phyloP scores from a whole-genome alignment of 2,113 vertebrate genomes.

The Pedetes capensis region DNA sequence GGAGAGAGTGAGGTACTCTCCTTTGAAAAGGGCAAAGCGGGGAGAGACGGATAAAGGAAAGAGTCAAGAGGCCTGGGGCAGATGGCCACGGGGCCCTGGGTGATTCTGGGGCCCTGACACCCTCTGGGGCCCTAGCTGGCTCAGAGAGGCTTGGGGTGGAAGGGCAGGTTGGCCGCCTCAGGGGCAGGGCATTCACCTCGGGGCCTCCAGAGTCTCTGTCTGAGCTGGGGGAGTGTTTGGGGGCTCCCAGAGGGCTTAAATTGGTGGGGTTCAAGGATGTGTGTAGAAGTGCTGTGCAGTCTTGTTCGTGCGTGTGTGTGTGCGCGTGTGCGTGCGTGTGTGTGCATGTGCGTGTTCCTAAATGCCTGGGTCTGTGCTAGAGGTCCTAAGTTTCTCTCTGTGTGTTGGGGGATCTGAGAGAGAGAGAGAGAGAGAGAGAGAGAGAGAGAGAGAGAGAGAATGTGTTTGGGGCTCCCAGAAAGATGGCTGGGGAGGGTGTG shows the following conservation, averaged over 20 bases:
- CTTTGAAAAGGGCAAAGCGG: not conserved
- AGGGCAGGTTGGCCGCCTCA: not conserved
- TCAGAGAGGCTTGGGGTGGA: not conserved
- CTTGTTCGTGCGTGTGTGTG: not conserved
- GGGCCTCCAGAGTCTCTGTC: not conserved
- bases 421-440: not conserved
- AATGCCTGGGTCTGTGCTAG: not conserved
- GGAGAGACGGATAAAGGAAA: not conserved
- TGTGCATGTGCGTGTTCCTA: not conserved
- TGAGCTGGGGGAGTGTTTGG: not conserved
- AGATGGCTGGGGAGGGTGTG: not conserved
- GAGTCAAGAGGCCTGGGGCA: not conserved
- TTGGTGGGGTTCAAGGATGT: not conserved
- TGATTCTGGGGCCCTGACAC: not conserved
- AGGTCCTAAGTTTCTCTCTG: not conserved
- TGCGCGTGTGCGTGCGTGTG: not conserved
- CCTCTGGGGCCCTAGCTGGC: accelerated
- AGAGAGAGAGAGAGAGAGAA: not conserved
- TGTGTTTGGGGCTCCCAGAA: not conserved
- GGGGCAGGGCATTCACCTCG: not conserved
- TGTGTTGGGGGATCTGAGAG: not conserved
- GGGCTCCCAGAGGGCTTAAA: not conserved
- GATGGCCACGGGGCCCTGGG: not conserved
- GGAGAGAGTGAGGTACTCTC: not conserved
- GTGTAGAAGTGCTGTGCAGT: not conserved